Conservation (phyloP, 1,140 invertebrate genomes). For the Solen grandis region DNA sequence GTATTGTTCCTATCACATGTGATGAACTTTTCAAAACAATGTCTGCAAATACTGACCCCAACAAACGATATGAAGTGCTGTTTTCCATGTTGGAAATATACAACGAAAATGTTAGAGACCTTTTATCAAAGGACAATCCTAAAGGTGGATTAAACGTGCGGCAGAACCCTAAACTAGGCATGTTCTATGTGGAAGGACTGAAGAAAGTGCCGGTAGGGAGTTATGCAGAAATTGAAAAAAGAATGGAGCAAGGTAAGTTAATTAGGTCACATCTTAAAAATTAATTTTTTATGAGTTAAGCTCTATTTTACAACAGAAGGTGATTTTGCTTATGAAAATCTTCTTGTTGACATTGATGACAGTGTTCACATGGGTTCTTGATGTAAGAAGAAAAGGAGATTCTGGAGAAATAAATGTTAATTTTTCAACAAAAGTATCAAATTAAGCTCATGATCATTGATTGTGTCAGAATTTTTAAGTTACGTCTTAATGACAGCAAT, state of each 20-base stretch:
- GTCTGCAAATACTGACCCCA: slow-evolving; percentile 68
- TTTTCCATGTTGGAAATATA: slow-evolving; percentile 82
- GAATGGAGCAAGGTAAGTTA: slow-evolving; percentile 81
- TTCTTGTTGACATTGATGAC: too few relatives aligned
- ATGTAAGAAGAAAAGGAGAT: too few relatives aligned
- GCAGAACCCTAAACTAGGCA: slow-evolving; percentile 80
- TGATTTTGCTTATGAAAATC: too few relatives aligned
- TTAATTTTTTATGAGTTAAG: too few relatives aligned
- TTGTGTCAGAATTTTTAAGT: too few relatives aligned
- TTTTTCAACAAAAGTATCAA: too few relatives aligned
- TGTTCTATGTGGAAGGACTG: slow-evolving; percentile 80
- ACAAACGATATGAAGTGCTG: slow-evolving; percentile 80
- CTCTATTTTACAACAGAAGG: too few relatives aligned
- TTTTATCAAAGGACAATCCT: slow-evolving; percentile 79
- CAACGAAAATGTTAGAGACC: slow-evolving; percentile 81
- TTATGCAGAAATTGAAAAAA: slow-evolving; percentile 80
- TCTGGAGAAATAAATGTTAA: too few relatives aligned
- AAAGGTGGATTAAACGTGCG: slow-evolving; percentile 80
- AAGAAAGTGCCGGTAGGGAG: slow-evolving; percentile 81
- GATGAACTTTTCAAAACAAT: slow-evolving; percentile 80
- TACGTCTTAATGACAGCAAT: too few relatives aligned
- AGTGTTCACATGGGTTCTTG: too few relatives aligned
- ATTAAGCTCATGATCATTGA: too few relatives aligned
- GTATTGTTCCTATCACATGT: slow-evolving; percentile 81
- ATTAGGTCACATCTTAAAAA: too few relatives aligned